Base-by-base conservation (phyloP, 1,140 invertebrate genomes). In the Drosophila pandora region DNA sequence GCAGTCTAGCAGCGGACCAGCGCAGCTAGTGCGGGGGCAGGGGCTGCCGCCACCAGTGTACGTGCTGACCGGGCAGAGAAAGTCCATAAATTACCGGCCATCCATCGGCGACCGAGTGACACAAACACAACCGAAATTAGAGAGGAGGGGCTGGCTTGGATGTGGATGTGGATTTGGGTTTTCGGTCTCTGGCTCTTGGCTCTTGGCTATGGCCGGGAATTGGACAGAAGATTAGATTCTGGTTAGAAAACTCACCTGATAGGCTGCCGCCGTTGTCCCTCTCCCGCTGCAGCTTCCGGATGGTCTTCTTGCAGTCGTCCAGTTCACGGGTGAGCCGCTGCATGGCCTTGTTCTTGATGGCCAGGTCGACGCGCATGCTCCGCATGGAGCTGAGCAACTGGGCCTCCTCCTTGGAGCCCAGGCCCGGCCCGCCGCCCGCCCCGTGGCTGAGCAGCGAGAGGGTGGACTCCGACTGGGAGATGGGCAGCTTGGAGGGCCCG, bases 301-400 rank as follows among this genome's bases (percentile, higher is more conserved):
- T 95, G 21, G 95, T 96, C 80, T 96, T 96, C 72, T 94, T 94
- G 17, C 95, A 81, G 45, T 96, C 96, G 17, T 96, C 95, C 23
- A 95, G 92, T 74, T 97, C 96, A 60, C 95, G 94, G 9, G 94
- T 95, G 2, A 96, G 89, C 60, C 95, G 95, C 22, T 92, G 90
- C 39, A 96, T 93, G 1, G 93, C 93, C 68, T 96, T 95, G 59
- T 96, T 95, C 80, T 96, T 96, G 32, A 94, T 94, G 6, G 93
- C 92, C 39, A 96, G 72, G 84, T 96, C 96, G 0, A 94, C 87
- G 83, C 96, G 95, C 67, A 96, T 92, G 1, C 95, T 95, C 52
- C 96, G 93, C 80, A 97, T 95, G 0, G 96, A 96, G 0, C 96
- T 95, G 10, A 96, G 89, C 7, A 96, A 91, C 92, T 96, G 95